Percentiles rank a stretch among this genome's conserved stretches.
These are phyloP conservation scores for Drosophila mojavensis DNA, from an alignment of 1,140 invertebrate species.

Conservation along the genomic window DNA sequence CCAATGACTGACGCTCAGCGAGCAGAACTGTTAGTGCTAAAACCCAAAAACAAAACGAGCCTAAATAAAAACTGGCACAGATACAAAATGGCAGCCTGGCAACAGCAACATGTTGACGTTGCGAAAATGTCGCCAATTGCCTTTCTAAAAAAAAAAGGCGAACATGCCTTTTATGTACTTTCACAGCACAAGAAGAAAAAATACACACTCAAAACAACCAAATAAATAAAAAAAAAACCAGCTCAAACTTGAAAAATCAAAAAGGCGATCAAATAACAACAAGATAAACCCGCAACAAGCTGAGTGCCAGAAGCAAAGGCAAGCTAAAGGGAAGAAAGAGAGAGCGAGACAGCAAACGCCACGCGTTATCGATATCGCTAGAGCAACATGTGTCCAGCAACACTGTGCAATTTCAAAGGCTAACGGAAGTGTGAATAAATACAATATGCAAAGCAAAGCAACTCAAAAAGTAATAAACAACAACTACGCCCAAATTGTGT, in stretches of 20 bases:
- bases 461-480: constrained; percentile 36
- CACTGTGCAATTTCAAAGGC: background rate
- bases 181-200: constrained; percentile 44
- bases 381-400: background rate
- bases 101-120: constrained; percentile 42
- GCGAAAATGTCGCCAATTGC: constrained; percentile 60
- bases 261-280: constrained; percentile 43
- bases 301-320: background rate
- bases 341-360: constrained; percentile 6
- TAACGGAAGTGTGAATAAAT: background rate
- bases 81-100: constrained; percentile 38
- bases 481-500: constrained; percentile 1
- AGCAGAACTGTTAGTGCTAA: constrained; percentile 28
- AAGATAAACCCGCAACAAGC: constrained; percentile 9
- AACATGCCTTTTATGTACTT: constrained; percentile 55
- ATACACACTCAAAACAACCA: constrained; percentile 11
- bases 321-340: background rate
- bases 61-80: constrained; percentile 55
- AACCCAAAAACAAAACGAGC: background rate
- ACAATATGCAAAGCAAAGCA: constrained; percentile 48
- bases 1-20: constrained; percentile 34
- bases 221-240: constrained; percentile 34
- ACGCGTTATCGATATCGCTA: constrained; percentile 12
- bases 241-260: constrained; percentile 39
- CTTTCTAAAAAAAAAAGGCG: constrained; percentile 63